Evolutionary conservation across 2,888 invertebrate species (phyloP).

Genomic region (Mactromeris polynyma): DNA sequence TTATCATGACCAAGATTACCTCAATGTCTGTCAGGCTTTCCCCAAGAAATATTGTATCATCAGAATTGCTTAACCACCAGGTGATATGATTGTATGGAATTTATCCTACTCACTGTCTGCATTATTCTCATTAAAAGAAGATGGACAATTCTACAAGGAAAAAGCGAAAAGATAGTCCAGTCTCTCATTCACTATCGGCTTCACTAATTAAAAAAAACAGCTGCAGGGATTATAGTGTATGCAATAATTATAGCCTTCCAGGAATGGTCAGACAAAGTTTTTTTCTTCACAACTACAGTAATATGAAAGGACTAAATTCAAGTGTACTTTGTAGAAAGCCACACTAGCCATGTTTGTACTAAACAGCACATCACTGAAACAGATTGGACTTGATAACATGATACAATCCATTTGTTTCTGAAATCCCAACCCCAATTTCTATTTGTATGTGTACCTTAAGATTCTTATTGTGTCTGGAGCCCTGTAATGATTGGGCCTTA

Average conservation of each 20-base stretch:
- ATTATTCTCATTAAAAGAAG: not conserved
- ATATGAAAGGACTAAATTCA: not conserved
- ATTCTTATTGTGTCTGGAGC: too few relatives aligned
- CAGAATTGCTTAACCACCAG: not conserved
- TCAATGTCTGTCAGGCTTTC: not conserved
- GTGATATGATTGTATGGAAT: too few relatives aligned
- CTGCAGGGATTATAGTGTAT: not conserved
- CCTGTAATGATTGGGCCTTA: too few relatives aligned
- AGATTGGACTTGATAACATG: too few relatives aligned
- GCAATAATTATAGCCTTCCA: constrained; percentile 1
- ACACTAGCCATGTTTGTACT: not conserved
- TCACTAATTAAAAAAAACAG: constrained; percentile 2
- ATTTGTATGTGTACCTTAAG: too few relatives aligned
- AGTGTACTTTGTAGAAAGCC: not conserved
- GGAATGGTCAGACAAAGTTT: not conserved
- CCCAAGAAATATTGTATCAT: not conserved
- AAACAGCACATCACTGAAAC: not conserved
- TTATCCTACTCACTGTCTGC: too few relatives aligned
- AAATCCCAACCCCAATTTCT: too few relatives aligned
- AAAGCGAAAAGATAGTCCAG: not conserved
- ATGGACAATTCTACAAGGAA: not conserved
- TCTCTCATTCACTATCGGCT: not conserved
- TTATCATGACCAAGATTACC: not conserved
- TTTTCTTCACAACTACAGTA: not conserved
- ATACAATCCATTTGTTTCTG: too few relatives aligned